Evolutionary conservation across 2,797 vertebrate genomes (phyloP), one percentile per base, ranked within the genome.

Genomic region (Todus mexicanus): DNA sequence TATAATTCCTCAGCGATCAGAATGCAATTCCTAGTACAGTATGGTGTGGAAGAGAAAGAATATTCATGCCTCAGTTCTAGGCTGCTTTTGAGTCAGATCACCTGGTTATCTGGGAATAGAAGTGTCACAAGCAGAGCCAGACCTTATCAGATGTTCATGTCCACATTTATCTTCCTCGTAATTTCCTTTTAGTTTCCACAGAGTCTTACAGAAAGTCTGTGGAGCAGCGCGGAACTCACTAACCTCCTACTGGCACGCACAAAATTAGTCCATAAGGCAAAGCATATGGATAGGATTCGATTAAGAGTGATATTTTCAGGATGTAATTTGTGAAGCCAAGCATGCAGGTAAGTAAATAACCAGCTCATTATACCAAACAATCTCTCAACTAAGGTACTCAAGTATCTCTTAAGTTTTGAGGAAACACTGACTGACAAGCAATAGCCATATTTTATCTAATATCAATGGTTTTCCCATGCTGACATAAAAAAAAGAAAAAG

Each of bases 181-280:
- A 33, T 61, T 38, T 48, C 21, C 59, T 37, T 45, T 75, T 37
- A 78, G 31, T 37, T 88, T 73, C 27, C 57, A 79, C 43, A 64
- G 42, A 75, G 48, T 35, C 14, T 51, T 64, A 33, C 12, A 77
- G 61, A 47, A 90, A 80, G 22, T 37, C 35, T 66, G 20, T 2
- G 6, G 25, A 66, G 33, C 27, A 48, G 15, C 0, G 0, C 2
- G 26, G 31, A 43, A 42, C 27, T 79, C 45, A 5, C 5, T 37
- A 68, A 33, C 5, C 6, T 93, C 38, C 74, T 72, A 4, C 17
- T 42, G 43, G 21, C 18, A 35, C 33, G 20, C 10, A 45, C 6
- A 31, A 86, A 73, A 66, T 66, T 31, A 48, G 37, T 27, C 25
- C 42, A 35, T 29, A 76, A 27, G 12, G 26, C 8, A 84, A 84